phyloP scores from a whole-genome alignment of 2,888 invertebrate genomes.

The Orthosia gracilis region DNA sequence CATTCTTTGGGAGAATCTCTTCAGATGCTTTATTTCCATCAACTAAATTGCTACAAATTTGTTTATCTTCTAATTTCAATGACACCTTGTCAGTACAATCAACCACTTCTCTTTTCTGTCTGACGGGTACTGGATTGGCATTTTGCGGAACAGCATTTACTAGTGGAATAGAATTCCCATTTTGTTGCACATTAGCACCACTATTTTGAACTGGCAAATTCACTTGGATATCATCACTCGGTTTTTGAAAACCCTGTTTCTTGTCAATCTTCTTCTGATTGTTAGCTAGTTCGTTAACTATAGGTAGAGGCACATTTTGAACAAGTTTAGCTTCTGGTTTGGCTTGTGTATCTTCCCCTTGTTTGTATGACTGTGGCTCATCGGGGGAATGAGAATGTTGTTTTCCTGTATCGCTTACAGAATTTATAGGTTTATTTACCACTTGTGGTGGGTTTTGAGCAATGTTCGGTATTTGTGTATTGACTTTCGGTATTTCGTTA shows the following conservation, averaged over 20 bases:
- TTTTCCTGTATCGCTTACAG: conserved; percentile 39
- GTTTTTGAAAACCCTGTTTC: conserved; percentile 29
- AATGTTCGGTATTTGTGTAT: conserved; percentile 34
- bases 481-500: conserved; percentile 33
- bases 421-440: conserved; percentile 14
- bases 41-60: conserved; percentile 78
- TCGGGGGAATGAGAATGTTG: conserved; percentile 81
- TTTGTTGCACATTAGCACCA: conserved; percentile 51
- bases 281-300: conserved; percentile 71
- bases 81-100: conserved; percentile 79
- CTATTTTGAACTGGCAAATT: conserved; percentile 50
- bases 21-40: conserved; percentile 56
- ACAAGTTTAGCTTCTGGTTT: conserved; percentile 58
- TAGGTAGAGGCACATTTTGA: conserved; percentile 77
- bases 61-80: conserved; percentile 77
- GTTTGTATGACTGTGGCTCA: conserved; percentile 85
- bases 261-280: conserved; percentile 53
- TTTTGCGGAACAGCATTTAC: conserved; percentile 42
- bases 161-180: conserved; percentile 32
- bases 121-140: conserved; percentile 50
- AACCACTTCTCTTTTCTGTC: conserved; percentile 70
- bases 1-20: conserved; percentile 38
- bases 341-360: conserved; percentile 79
- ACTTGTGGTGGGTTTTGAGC: conserved; percentile 30
- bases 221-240: conserved; percentile 56